phyloP scores from a whole-genome alignment of 64 coral and sea anemone species.

The Porites australiensis region DNA sequence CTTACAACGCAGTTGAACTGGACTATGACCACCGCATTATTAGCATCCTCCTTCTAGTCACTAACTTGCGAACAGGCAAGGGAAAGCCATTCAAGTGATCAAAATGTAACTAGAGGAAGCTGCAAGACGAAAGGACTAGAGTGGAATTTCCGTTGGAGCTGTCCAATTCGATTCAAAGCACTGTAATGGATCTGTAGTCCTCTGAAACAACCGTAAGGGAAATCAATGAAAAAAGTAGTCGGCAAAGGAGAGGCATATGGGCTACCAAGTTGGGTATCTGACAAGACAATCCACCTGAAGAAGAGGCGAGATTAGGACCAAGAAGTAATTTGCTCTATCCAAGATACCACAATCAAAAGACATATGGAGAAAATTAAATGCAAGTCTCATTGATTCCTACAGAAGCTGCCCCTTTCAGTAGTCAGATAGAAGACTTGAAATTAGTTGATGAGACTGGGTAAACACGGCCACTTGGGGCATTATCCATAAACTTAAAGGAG shows the following conservation, averaged over 20 bases:
- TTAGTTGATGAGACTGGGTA: too few relatives aligned
- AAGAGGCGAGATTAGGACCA: background rate
- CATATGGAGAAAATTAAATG: background rate
- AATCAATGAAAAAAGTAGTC: background rate
- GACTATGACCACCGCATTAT: constrained; percentile 32
- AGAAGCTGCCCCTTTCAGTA: background rate
- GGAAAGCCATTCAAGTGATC: background rate
- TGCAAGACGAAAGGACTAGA: background rate
- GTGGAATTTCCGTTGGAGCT: background rate
- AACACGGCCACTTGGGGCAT: too few relatives aligned
- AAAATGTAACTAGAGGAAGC: constrained; percentile 18
- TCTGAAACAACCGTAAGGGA: background rate
- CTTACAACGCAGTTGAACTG: constrained; percentile 1
- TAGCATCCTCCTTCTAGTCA: too few relatives aligned
- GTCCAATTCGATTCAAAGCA: background rate
- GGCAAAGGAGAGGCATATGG: background rate
- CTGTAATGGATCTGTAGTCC: background rate
- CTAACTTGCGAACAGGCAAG: background rate
- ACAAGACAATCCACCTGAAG: background rate
- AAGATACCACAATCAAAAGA: background rate
- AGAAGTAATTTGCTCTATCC: background rate
- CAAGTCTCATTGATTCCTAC: background rate
- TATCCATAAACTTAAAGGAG: too few relatives aligned
- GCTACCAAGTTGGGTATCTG: background rate
- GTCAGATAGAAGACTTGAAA: too few relatives aligned